Evolutionary conservation across 1,140 invertebrate species (phyloP).

Genomic region (Choristoneura fumiferana): DNA sequence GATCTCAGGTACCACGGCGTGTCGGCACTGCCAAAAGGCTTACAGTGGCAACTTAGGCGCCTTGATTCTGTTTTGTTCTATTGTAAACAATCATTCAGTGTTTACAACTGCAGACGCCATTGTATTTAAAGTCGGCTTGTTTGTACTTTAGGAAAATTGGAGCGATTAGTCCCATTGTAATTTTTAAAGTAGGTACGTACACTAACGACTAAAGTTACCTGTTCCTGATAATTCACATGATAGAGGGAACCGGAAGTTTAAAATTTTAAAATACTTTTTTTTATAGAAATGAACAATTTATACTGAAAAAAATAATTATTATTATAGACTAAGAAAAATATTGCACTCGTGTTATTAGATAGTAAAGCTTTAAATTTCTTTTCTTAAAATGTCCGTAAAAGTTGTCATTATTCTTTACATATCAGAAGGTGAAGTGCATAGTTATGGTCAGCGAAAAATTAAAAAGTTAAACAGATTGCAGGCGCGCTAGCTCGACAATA

Average conservation of each 20-base stretch:
- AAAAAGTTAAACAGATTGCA: too few relatives aligned
- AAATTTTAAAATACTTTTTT: too few relatives aligned
- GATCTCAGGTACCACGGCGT: neutral
- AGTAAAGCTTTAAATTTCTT: too few relatives aligned
- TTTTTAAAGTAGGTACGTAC: neutral
- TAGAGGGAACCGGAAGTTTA: neutral
- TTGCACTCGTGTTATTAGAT: too few relatives aligned
- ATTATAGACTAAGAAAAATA: too few relatives aligned
- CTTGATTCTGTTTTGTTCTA: constrained; percentile 47
- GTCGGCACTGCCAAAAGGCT: constrained; percentile 36
- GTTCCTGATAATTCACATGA: neutral
- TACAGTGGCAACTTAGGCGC: constrained; percentile 52
- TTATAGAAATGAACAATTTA: too few relatives aligned
- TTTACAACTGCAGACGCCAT: constrained; percentile 36
- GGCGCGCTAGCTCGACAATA: too few relatives aligned
- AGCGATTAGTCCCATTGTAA: constrained; percentile 15
- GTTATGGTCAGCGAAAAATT: too few relatives aligned
- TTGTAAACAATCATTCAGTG: constrained; percentile 44
- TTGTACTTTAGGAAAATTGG: constrained; percentile 28
- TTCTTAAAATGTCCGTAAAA: too few relatives aligned
- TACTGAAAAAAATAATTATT: too few relatives aligned
- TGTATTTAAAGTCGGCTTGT: constrained; percentile 42
- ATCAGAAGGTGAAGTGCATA: too few relatives aligned
- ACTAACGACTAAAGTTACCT: constrained; percentile 1
- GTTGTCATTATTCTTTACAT: too few relatives aligned